These are phyloP conservation scores for Endomychus coccineus DNA, from an alignment of 2,888 invertebrate species.

Conservation along the genomic window DNA sequence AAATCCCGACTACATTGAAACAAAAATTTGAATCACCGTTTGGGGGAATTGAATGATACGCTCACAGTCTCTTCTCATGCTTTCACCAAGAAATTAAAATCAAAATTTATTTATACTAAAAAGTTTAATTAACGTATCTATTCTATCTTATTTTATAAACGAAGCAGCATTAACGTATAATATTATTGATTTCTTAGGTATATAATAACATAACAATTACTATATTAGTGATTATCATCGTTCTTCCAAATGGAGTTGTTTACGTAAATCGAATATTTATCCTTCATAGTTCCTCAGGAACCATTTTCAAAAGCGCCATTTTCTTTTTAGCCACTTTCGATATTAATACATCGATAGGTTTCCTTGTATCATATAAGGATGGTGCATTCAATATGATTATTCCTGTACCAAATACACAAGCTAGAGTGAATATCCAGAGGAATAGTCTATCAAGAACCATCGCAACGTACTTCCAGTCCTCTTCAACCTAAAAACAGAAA, in stretches of 20 bases:
- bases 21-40: too few species aligned
- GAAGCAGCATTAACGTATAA: too few species aligned
- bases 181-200: too few species aligned
- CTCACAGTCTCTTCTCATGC: too few species aligned
- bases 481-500: constrained; percentile 69
- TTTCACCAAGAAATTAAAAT: too few species aligned
- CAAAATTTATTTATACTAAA: too few species aligned
- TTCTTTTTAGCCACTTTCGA: constrained; percentile 90
- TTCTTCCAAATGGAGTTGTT: constrained; percentile 32
- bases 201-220: constrained; percentile 36
- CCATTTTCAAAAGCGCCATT: constrained; percentile 81
- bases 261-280: constrained; percentile 7
- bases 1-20: too few species aligned
- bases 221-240: constrained; percentile 42
- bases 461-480: constrained; percentile 97
- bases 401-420: constrained; percentile 84
- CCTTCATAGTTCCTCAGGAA: constrained; percentile 50
- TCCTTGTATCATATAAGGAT: constrained; percentile 82
- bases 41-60: too few species aligned
- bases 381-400: constrained; percentile 86
- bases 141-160: too few species aligned
- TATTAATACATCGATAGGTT: constrained; percentile 83
- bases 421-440: constrained; percentile 90
- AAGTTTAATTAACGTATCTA: too few species aligned
- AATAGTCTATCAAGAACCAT: constrained; percentile 96